phyloP scores from a whole-genome alignment of 2,113 vertebrate species.

The Micronisus gabar region DNA sequence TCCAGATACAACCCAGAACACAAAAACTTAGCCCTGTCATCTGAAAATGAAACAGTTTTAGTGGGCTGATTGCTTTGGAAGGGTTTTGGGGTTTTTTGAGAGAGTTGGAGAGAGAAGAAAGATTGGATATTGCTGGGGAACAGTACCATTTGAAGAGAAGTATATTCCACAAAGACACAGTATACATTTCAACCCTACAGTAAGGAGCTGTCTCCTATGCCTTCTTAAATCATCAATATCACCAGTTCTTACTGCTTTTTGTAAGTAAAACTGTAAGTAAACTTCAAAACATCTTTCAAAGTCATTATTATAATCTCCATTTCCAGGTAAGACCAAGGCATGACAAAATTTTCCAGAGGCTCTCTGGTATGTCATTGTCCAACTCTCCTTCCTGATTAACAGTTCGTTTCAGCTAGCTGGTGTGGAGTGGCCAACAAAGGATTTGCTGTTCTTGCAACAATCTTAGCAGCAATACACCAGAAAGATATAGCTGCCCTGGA shows the following conservation, averaged over 20 bases:
- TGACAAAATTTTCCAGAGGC: background rate
- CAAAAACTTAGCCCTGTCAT: background rate
- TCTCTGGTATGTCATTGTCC: background rate
- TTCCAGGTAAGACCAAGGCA: background rate
- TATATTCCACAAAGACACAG: background rate
- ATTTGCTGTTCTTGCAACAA: background rate
- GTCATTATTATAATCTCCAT: background rate
- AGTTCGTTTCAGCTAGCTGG: background rate
- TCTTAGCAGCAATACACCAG: background rate
- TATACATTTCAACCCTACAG: background rate
- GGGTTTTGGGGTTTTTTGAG: background rate
- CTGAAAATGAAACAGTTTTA: background rate
- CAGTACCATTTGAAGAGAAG: background rate
- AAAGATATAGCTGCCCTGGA: background rate
- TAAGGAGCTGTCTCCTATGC: background rate
- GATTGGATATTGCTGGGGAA: background rate
- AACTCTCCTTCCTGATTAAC: background rate
- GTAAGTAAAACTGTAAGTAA: background rate
- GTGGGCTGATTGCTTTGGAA: background rate
- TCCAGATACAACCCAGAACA: background rate
- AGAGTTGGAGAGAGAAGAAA: background rate
- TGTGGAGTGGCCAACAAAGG: background rate
- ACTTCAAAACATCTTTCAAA: background rate
- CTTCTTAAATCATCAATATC: background rate
- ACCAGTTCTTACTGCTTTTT: background rate